Evolutionary conservation across 2,113 vertebrate genomes (phyloP).

Genomic region (Carollia perspicillata): DNA sequence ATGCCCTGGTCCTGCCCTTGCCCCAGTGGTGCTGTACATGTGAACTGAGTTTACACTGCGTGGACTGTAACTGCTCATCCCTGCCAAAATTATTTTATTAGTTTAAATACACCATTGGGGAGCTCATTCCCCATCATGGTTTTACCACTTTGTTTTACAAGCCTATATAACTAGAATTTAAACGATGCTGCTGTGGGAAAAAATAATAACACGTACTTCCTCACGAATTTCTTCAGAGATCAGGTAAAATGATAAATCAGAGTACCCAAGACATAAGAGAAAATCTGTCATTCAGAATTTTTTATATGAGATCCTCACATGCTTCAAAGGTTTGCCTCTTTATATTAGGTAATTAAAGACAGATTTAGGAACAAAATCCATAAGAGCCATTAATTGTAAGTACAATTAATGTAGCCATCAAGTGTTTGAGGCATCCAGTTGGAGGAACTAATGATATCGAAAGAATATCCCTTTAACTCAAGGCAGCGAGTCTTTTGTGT

Average conservation of each 20-base stretch:
- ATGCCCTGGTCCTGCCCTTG: neutral
- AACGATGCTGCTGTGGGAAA: neutral
- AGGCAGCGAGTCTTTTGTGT: neutral
- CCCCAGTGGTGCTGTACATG: neutral
- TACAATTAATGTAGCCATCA: neutral
- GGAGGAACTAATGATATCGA: neutral
- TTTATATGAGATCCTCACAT: neutral
- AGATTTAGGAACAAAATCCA: neutral
- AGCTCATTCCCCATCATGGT: neutral
- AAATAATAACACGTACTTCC: slow-evolving; percentile 15
- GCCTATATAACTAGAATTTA: slow-evolving; percentile 40
- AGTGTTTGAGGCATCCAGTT: neutral
- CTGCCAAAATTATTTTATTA: slow-evolving; percentile 12
- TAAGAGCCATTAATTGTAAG: neutral
- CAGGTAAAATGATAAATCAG: neutral
- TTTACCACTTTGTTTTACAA: slow-evolving; percentile 39
- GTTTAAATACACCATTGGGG: neutral
- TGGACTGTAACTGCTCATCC: neutral
- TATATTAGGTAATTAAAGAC: neutral
- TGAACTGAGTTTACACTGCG: neutral
- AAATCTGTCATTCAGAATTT: neutral
- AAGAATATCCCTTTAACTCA: neutral
- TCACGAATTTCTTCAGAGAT: neutral
- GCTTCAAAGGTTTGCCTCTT: neutral
- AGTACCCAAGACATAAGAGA: neutral